phyloP scores from a whole-genome alignment of 1,140 invertebrate species.

The Drosophila nasuta region DNA sequence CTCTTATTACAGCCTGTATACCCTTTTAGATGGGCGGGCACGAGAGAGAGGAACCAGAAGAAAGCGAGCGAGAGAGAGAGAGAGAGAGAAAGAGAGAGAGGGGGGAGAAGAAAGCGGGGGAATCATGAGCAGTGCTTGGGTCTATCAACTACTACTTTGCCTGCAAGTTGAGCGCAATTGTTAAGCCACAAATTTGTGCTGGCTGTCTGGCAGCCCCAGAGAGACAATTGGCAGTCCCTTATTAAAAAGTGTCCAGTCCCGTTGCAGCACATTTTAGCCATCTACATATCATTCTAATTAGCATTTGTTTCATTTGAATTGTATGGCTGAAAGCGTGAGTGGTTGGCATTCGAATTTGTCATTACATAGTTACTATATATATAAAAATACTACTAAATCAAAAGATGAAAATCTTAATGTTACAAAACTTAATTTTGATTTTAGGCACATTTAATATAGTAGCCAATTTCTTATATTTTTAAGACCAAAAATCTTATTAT shows the following conservation, averaged over 20 bases:
- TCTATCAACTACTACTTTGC: neutral
- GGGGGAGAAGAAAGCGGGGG: neutral
- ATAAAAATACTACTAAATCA: too few species aligned
- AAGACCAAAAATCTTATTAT: too few species aligned
- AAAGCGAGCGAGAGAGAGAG: neutral
- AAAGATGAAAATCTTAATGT: too few species aligned
- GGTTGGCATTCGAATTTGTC: too few species aligned
- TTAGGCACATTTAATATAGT: too few species aligned
- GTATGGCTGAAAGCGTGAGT: too few species aligned
- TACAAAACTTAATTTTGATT: too few species aligned
- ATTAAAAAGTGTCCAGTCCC: neutral
- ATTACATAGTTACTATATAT: too few species aligned
- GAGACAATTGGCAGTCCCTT: neutral
- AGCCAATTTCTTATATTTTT: too few species aligned
- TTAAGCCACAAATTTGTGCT: neutral
- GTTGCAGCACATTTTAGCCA: neutral
- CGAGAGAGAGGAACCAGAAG: neutral
- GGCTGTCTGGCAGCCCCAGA: neutral
- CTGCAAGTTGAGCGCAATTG: neutral
- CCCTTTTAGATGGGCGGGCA: neutral
- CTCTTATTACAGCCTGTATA: slow-evolving; percentile 36
- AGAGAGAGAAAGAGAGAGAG: too few species aligned
- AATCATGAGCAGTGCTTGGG: neutral
- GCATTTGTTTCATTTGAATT: too few species aligned
- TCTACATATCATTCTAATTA: too few species aligned